phyloP scores from a whole-genome alignment of 1,140 invertebrate species.

The Cataglyphis hispanica region DNA sequence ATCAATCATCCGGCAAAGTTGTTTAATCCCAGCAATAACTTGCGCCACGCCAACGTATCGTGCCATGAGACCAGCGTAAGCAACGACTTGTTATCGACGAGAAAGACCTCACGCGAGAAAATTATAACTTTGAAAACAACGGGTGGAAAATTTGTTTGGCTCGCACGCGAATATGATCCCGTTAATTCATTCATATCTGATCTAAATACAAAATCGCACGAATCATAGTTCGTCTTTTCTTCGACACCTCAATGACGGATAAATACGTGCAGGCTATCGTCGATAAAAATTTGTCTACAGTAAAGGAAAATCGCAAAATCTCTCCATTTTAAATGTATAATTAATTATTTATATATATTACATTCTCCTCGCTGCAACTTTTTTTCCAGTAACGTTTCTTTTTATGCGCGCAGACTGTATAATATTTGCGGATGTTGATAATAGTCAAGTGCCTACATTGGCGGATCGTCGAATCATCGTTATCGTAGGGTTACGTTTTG shows the following conservation, averaged over 20 bases:
- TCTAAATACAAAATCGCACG: not conserved
- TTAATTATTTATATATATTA: not conserved
- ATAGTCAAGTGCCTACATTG: constrained; percentile 23
- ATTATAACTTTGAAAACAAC: constrained; percentile 43
- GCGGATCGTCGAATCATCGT: constrained; percentile 52
- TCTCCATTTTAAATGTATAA: not conserved
- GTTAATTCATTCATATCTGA: not conserved
- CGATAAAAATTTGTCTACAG: not conserved
- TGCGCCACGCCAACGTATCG: constrained; percentile 67
- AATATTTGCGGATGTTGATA: constrained; percentile 13
- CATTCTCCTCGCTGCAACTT: not conserved
- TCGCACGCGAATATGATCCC: not conserved
- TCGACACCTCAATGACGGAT: not conserved
- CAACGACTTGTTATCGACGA: constrained; percentile 51
- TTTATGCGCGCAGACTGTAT: not conserved
- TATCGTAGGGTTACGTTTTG: constrained; percentile 42
- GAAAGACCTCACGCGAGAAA: constrained; percentile 48
- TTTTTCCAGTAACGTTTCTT: constrained; percentile 3
- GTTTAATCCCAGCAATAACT: constrained; percentile 83
- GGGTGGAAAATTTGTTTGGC: constrained; percentile 39
- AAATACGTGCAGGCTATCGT: not conserved
- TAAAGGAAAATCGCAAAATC: not conserved
- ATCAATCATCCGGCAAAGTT: constrained; percentile 84
- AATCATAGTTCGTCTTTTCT: not conserved
- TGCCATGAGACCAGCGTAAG: not conserved